Evolutionary conservation across 2,888 invertebrate species (phyloP).

Genomic region (Habrosyne pyritoides): DNA sequence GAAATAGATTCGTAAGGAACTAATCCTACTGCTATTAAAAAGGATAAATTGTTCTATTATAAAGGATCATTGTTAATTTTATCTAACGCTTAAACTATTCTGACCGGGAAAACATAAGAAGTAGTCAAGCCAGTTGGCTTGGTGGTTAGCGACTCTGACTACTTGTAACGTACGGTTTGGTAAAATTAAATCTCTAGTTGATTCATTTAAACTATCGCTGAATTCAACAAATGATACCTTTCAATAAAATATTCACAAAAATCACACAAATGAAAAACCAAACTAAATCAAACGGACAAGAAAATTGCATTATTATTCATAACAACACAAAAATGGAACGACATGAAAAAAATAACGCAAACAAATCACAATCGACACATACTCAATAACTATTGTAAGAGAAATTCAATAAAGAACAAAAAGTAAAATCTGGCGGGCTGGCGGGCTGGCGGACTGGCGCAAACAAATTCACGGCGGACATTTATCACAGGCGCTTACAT

Average conservation of each 20-base stretch:
- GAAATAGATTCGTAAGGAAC: too few species aligned
- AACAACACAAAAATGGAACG: background rate
- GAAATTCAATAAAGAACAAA: constrained; percentile 33
- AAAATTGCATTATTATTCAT: constrained; percentile 3
- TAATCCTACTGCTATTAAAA: too few species aligned
- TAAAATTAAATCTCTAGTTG: too few species aligned
- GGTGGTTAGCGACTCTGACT: too few species aligned
- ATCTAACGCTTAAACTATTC: too few species aligned
- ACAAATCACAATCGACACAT: constrained; percentile 4
- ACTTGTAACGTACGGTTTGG: too few species aligned
- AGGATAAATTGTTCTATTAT: too few species aligned
- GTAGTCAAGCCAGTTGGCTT: too few species aligned
- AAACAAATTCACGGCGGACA: constrained; percentile 29
- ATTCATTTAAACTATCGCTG: background rate
- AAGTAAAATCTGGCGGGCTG: constrained; percentile 22
- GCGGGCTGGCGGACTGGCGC: constrained; percentile 16
- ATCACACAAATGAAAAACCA: background rate
- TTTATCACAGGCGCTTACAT: constrained; percentile 25
- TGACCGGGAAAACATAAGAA: too few species aligned
- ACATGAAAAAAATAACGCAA: background rate
- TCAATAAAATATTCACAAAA: background rate
- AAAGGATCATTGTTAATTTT: too few species aligned
- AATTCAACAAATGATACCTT: background rate
- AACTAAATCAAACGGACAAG: background rate
- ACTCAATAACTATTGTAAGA: background rate